A percentile compares a stretch with the other conserved stretches of the same genome.
These are phyloP conservation scores for Cataglyphis hispanica DNA, from an alignment of 1,140 invertebrate species.

Conservation along the genomic window DNA sequence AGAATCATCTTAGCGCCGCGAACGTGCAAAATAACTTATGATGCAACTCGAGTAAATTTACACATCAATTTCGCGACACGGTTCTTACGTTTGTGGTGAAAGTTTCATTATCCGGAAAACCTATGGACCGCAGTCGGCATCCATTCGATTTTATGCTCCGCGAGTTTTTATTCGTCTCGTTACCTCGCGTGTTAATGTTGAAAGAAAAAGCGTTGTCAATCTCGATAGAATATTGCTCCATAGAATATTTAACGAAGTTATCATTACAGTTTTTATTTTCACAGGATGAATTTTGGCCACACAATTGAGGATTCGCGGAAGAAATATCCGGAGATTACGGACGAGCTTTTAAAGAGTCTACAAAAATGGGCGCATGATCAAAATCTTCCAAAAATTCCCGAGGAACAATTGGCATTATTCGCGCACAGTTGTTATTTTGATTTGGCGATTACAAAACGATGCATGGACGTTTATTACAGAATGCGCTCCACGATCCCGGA, in stretches of 20 bases:
- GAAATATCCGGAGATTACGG: slow-evolving; percentile 77
- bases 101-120: background rate
- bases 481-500: slow-evolving; percentile 87
- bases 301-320: slow-evolving; percentile 72
- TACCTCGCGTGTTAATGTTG: background rate
- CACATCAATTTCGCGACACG: background rate
- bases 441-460: slow-evolving; percentile 87
- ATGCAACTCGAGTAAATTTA: slow-evolving; percentile 11
- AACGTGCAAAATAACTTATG: background rate
- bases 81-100: slow-evolving; percentile 31
- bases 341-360: slow-evolving; percentile 75
- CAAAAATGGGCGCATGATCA: slow-evolving; percentile 73
- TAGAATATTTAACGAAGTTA: background rate
- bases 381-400: slow-evolving; percentile 72
- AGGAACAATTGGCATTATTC: slow-evolving; percentile 87
- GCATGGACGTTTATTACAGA: slow-evolving; percentile 88
- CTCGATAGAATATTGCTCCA: background rate
- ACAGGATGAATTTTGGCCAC: slow-evolving; percentile 79
- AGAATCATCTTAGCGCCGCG: background rate
- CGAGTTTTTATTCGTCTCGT: background rate
- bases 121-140: background rate
- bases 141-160: background rate
- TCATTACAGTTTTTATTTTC: background rate
- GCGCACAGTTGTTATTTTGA: slow-evolving; percentile 88
- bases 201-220: slow-evolving; percentile 2